phyloP scores from a whole-genome alignment of 2,888 invertebrate genomes.

The Heliconius charithonia region DNA sequence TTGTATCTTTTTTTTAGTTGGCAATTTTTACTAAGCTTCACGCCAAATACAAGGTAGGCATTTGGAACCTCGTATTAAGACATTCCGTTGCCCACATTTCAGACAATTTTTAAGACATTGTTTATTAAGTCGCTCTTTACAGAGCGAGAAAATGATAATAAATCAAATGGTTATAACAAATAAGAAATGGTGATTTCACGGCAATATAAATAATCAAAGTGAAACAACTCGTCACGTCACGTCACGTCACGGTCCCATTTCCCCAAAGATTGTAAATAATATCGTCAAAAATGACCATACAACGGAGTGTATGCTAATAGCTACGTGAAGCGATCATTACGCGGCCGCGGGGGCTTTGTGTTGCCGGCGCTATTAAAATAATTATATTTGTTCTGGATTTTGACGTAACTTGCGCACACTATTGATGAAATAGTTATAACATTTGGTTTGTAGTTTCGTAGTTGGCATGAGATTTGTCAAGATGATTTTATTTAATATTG shows the following conservation, averaged over 20 bases:
- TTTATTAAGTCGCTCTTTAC: too few relatives aligned
- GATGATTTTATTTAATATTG: too few relatives aligned
- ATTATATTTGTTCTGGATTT: constrained; percentile 54
- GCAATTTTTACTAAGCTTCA: too few relatives aligned
- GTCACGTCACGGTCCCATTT: constrained; percentile 22
- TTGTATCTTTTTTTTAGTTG: too few relatives aligned
- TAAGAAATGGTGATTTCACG: too few relatives aligned
- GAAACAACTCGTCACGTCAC: constrained; percentile 6
- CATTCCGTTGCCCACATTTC: too few relatives aligned
- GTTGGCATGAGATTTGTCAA: too few relatives aligned
- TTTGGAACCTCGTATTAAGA: too few relatives aligned
- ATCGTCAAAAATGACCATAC: constrained; percentile 50
- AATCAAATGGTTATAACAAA: not conserved
- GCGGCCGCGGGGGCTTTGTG: constrained; percentile 47
- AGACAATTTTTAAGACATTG: too few relatives aligned
- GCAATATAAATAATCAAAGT: constrained; percentile 5
- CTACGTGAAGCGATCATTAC: constrained; percentile 35
- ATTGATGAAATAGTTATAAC: not conserved
- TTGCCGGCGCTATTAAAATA: constrained; percentile 54
- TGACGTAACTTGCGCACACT: constrained; percentile 33
- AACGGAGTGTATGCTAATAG: constrained; percentile 49
- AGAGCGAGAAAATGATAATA: not conserved
- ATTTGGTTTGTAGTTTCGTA: not conserved
- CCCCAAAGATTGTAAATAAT: constrained; percentile 46
- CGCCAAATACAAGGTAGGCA: too few relatives aligned